phyloP scores from a whole-genome alignment of 2,888 invertebrate genomes.

The Caenorhabditis sp. region DNA sequence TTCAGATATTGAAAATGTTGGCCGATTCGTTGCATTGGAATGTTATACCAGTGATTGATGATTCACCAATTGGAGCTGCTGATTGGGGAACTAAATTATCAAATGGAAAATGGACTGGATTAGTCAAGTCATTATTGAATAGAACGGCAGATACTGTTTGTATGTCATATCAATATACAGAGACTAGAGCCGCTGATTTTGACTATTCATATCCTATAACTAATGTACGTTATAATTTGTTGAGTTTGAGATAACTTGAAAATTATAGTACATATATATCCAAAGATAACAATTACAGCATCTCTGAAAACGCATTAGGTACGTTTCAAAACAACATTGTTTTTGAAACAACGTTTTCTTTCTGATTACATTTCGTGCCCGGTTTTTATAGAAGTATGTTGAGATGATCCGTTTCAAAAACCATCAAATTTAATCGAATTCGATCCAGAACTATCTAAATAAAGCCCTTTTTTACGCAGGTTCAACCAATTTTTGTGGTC shows the following conservation, averaged over 20 bases:
- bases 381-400: too few relatives aligned
- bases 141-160: constrained; percentile 55
- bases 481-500: constrained; percentile 52
- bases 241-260: too few relatives aligned
- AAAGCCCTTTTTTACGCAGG: constrained; percentile 23
- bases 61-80: constrained; percentile 35
- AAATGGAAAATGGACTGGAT: constrained; percentile 50
- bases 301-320: too few relatives aligned
- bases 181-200: constrained; percentile 45
- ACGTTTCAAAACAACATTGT: too few relatives aligned
- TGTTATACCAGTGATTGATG: constrained; percentile 30
- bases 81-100: constrained; percentile 45
- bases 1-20: constrained; percentile 29
- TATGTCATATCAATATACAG: constrained; percentile 57
- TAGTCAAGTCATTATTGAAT: constrained; percentile 55
- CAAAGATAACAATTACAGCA: too few relatives aligned
- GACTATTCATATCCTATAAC: constrained; percentile 57
- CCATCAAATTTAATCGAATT: neutral
- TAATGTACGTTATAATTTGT: constrained; percentile 34
- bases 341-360: too few relatives aligned
- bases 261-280: too few relatives aligned
- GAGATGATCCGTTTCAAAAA: too few relatives aligned
- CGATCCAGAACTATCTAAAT: neutral
- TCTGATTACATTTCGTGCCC: too few relatives aligned
- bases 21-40: constrained; percentile 35